A percentile compares a stretch with the other conserved stretches of the same genome.
Conservation (phyloP, 2,113 vertebrate species). For the Gallinago paraguaiae region DNA sequence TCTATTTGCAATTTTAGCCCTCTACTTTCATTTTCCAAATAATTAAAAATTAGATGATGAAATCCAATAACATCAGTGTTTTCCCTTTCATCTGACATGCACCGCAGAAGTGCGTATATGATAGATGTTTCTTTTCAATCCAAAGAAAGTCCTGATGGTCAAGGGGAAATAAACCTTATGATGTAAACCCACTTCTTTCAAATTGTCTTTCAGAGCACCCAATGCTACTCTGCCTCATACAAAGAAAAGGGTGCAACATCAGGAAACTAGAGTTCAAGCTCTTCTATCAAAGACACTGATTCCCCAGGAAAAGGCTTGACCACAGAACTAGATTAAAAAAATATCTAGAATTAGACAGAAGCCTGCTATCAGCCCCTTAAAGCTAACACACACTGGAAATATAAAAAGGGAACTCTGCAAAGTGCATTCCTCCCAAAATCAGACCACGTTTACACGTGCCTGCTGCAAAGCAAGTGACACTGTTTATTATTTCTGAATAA, state of each 20-base stretch:
- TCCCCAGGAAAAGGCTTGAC: not conserved
- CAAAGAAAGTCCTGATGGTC: not conserved
- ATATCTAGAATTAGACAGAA: not conserved
- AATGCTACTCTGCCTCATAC: not conserved
- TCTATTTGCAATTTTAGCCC: not conserved
- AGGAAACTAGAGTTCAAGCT: not conserved
- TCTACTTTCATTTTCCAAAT: not conserved
- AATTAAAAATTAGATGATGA: not conserved
- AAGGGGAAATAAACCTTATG: not conserved
- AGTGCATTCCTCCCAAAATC: fast-evolving
- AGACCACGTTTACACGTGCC: not conserved
- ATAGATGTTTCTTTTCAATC: not conserved
- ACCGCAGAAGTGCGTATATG: fast-evolving
- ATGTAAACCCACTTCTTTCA: not conserved
- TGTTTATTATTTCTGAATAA: not conserved
- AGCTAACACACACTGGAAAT: not conserved
- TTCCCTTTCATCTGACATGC: not conserved
- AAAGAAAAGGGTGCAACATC: not conserved
- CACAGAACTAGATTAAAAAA: not conserved
- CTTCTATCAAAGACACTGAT: not conserved
- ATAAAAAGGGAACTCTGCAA: not conserved
- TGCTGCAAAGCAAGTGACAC: not conserved
- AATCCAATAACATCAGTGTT: not conserved
- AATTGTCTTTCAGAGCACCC: not conserved
- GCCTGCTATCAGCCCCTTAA: not conserved